phyloP scores from a whole-genome alignment of 2,888 invertebrate species.

The Heliconius ismenius region DNA sequence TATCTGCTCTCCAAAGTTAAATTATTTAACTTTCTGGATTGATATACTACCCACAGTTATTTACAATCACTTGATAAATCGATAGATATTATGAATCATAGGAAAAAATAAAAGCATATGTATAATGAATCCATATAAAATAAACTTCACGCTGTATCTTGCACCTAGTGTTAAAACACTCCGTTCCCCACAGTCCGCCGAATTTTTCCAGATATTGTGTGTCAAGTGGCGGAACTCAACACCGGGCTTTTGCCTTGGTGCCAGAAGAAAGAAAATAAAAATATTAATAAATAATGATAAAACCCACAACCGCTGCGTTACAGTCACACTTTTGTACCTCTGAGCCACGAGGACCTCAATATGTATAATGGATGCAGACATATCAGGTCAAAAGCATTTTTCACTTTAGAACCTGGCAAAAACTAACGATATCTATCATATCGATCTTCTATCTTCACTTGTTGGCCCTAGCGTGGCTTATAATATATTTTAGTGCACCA shows the following conservation, averaged over 20 bases:
- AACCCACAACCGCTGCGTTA: no score
- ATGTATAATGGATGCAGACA: not conserved
- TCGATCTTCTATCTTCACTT: slow-evolving; percentile 11
- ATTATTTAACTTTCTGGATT: slow-evolving; percentile 43
- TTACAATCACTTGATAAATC: slow-evolving; percentile 18
- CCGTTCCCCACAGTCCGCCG: no score
- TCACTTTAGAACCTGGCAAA: not conserved
- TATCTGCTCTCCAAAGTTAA: slow-evolving; percentile 61
- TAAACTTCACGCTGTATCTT: no score
- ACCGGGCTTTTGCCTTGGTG: no score
- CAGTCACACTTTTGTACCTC: no score
- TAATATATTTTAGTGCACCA: slow-evolving; percentile 81
- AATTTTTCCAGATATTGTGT: no score
- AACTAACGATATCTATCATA: slow-evolving; percentile 1
- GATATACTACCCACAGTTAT: slow-evolving; percentile 24
- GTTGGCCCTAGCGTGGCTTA: slow-evolving; percentile 51
- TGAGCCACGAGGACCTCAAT: no score
- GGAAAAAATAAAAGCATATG: not conserved
- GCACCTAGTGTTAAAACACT: no score
- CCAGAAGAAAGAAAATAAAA: no score
- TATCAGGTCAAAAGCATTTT: not conserved
- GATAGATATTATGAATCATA: slow-evolving; percentile 3
- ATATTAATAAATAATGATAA: no score
- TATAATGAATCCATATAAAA: no score
- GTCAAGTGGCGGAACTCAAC: no score